Conservation (phyloP, 64 coral and sea anemone genomes). For the Stichodactyla helianthus region DNA sequence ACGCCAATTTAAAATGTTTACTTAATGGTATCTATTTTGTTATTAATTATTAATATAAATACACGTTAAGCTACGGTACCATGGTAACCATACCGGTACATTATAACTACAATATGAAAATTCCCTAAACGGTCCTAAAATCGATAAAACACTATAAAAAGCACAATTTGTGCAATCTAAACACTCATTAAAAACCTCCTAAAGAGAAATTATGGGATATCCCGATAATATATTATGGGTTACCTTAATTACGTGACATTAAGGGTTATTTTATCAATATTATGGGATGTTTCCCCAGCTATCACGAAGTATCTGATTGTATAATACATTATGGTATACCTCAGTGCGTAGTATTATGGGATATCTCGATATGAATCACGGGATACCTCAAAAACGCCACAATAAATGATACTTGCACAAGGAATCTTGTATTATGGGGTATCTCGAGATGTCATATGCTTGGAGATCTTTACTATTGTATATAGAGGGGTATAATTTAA, state of each 20-base stretch:
- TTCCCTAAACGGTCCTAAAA: not conserved
- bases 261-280: not conserved
- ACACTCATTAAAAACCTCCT: not conserved
- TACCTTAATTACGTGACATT: not conserved
- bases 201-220: conserved; percentile 12
- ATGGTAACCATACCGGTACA: not conserved
- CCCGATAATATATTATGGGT: not conserved
- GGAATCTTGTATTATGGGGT: not conserved
- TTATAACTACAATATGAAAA: conserved; percentile 12
- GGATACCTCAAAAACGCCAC: not conserved
- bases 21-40: not conserved
- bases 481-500: not conserved
- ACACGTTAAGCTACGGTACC: not conserved
- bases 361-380: not conserved
- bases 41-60: conserved; percentile 1
- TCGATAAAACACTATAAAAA: conserved; percentile 12
- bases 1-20: not conserved
- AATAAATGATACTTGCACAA: not conserved
- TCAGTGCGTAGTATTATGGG: not conserved
- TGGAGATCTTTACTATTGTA: not conserved
- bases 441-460: not conserved
- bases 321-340: not conserved
- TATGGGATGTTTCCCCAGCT: not conserved
- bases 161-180: not conserved
- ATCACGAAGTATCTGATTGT: not conserved